phyloP scores from a whole-genome alignment of 2,888 invertebrate genomes.

The Unio delphinus region DNA sequence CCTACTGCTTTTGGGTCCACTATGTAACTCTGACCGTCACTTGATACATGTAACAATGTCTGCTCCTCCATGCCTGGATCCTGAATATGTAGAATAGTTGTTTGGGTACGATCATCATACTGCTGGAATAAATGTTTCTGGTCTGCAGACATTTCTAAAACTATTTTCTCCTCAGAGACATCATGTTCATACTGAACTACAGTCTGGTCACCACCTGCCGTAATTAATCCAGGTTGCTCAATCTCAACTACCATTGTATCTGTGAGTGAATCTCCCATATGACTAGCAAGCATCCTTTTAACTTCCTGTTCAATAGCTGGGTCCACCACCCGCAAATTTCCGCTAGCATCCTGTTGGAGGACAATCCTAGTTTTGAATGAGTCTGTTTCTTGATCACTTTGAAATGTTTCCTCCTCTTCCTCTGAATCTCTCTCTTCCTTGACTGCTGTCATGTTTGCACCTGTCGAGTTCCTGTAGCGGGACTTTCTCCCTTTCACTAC shows the following conservation, averaged over 20 bases:
- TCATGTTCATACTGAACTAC: no score
- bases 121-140: no score
- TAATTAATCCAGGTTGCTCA: no score
- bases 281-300: constrained; percentile 24
- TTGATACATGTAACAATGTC: background rate
- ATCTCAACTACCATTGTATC: constrained; percentile 24
- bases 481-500: constrained; percentile 20
- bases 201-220: no score
- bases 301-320: constrained; percentile 32
- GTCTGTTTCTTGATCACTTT: background rate
- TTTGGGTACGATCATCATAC: no score
- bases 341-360: constrained; percentile 32
- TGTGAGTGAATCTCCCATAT: constrained; percentile 17
- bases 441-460: background rate
- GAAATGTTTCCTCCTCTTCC: constrained; percentile 6
- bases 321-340: constrained; percentile 32
- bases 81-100: constrained; percentile 17
- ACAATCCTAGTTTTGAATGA: constrained; percentile 19
- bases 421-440: constrained; percentile 2
- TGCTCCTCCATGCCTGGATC: constrained; percentile 16
- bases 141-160: no score
- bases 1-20: no score
- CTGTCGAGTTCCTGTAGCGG: constrained; percentile 5
- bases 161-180: no score
- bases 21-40: no score